Evolutionary conservation across 2,888 invertebrate genomes (phyloP).

Genomic region (Melanophora roralis): DNA sequence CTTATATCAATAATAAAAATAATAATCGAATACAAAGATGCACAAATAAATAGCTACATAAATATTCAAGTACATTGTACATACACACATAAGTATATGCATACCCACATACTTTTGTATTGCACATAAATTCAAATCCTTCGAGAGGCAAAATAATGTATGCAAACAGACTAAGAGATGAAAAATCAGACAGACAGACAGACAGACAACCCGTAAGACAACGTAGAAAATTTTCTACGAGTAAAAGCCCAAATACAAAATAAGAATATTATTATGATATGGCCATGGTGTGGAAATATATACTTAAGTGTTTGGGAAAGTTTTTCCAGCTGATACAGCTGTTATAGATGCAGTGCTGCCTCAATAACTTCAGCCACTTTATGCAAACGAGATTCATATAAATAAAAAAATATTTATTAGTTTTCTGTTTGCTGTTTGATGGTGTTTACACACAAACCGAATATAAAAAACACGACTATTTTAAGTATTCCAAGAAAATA

Average conservation of each 20-base stretch:
- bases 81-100: slow-evolving; percentile 16
- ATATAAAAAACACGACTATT: slow-evolving; percentile 20
- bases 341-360: not conserved
- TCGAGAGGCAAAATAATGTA: slow-evolving; percentile 5
- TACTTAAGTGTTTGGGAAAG: not conserved
- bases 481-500: slow-evolving; percentile 18
- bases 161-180: not conserved
- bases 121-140: slow-evolving; percentile 32
- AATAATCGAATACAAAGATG: slow-evolving; percentile 13
- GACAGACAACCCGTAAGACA: not conserved
- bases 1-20: not conserved
- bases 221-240: not conserved
- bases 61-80: not conserved
- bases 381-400: not conserved
- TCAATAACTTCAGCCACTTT: not conserved
- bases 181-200: not conserved
- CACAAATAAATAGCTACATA: slow-evolving; percentile 12
- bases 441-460: not conserved
- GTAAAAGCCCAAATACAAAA: not conserved
- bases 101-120: not conserved
- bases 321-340: slow-evolving; percentile 2
- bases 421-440: not conserved
- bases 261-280: not conserved
- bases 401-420: slow-evolving; percentile 18
- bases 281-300: not conserved